Conservation (phyloP, 2,888 invertebrate genomes). For the Arctia plantaginis region DNA sequence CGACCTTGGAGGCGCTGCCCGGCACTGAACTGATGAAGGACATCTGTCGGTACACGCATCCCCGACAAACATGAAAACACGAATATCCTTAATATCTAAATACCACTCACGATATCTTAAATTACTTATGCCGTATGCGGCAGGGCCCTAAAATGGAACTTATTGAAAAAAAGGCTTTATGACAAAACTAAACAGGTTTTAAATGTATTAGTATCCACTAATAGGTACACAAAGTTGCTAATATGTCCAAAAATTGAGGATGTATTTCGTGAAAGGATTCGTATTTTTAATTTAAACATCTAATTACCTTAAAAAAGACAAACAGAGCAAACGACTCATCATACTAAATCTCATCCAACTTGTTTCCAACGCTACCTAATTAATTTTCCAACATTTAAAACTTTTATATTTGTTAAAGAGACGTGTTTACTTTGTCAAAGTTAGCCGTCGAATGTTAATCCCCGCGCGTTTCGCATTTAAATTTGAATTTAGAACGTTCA, state of each 20-base stretch:
- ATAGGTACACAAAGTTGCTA: neutral
- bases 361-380: conserved; percentile 36
- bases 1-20: neutral
- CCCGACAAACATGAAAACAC: too few species aligned
- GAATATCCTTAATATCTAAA: too few species aligned
- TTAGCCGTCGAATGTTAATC: conserved; percentile 49
- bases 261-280: neutral
- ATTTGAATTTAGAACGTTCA: conserved; percentile 59
- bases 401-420: conserved; percentile 51
- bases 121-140: neutral
- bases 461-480: conserved; percentile 48
- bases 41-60: neutral
- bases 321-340: conserved; percentile 29
- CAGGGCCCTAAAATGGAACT: too few species aligned
- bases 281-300: conserved; percentile 30
- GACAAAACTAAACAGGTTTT: neutral
- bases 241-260: neutral
- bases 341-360: conserved; percentile 38
- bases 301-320: conserved; percentile 41
- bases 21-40: neutral
- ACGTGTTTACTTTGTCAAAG: conserved; percentile 53
- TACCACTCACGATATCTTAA: too few species aligned
- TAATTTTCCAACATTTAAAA: conserved; percentile 54
- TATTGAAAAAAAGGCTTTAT: too few species aligned
- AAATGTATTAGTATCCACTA: neutral